These are phyloP conservation scores for Phenganax marumi DNA, from an alignment of 92 coral and sea anemone species.

Conservation along the genomic window DNA sequence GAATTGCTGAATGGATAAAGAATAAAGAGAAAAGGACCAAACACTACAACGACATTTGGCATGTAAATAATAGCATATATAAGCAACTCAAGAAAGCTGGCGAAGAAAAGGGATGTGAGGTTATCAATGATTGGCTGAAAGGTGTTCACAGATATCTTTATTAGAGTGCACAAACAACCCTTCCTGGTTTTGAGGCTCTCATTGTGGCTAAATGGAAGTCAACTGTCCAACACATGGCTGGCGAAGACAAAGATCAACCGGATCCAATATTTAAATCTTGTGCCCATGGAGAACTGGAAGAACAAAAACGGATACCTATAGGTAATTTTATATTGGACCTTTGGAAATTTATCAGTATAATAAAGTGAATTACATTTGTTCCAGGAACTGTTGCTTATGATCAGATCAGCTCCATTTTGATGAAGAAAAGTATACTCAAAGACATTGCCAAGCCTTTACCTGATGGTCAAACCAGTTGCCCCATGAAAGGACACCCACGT, in stretches of 20 bases:
- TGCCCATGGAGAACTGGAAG: constrained; percentile 8
- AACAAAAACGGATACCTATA: constrained; percentile 10
- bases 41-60: constrained; percentile 36
- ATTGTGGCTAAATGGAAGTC: constrained; percentile 17
- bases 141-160: too few species aligned
- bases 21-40: constrained; percentile 11
- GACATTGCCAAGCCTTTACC: constrained; percentile 9
- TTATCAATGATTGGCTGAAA: too few species aligned
- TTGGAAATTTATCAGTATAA: too few species aligned
- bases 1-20: constrained; percentile 40
- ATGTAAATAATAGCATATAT: constrained; percentile 22
- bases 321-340: not conserved
- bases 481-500: not conserved
- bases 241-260: not conserved
- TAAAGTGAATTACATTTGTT: not conserved
- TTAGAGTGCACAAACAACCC: constrained; percentile 13
- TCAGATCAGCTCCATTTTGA: not conserved
- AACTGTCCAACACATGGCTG: constrained; percentile 21
- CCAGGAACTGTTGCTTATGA: constrained; percentile 9
- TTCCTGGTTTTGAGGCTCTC: constrained; percentile 7
- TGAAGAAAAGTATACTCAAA: not conserved
- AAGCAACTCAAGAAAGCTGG: constrained; percentile 3
- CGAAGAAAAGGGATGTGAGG: not conserved
- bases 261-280: not conserved
- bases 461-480: not conserved